Base-by-base conservation (phyloP, 2,888 invertebrate species). In the Agonum fuliginosum region DNA sequence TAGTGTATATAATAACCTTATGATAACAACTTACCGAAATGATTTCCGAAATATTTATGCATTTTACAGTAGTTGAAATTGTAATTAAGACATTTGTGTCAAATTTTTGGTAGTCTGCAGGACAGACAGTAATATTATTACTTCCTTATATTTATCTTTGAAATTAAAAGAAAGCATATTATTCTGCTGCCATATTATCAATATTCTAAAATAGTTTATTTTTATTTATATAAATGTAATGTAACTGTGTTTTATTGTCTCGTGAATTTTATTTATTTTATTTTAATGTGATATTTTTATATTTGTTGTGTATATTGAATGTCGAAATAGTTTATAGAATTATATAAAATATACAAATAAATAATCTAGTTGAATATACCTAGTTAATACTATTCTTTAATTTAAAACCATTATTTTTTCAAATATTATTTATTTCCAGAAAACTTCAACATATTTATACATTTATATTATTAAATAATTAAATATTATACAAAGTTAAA, bases 391-490 rank as follows among this genome's bases (percentile, higher is more conserved):
- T 12, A 34, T 6, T 10, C 12, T 10, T 34, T 6, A 2, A 34
- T 10, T 10, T 34, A 34, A 34, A 34, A 2, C 34, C 34, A 34
- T 34, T 34, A 46, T 19, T 6, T 17, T 48, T 48, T 48, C 4
- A 48, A 48, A 24, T 54, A 22, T 24, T 67, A 65, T 67, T 67
- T 67, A 67, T 67, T 67, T 62, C 20, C 22, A 67, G 14, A 65
- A 65, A 65, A 65, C n/a, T 37, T 67, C 67, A 67, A 67, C 67
- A 67, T 67, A 67, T 41, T 62, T 20, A 67, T 19, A 67, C 22
- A 67, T 67, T 37, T 34, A 65, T 65, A 67, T 67, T 22, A 34
- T 30, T 62, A 62, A 30, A 46, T 46, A 46, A 46, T 19, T 41
- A 37, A 67, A 41, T 41, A 41, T 67, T 20, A 67, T 67, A 67